Percentiles rank a stretch among this genome's conserved stretches.
Evolutionary conservation across 2,113 vertebrate genomes (phyloP).

Genomic region (Gallinago jamesoni): DNA sequence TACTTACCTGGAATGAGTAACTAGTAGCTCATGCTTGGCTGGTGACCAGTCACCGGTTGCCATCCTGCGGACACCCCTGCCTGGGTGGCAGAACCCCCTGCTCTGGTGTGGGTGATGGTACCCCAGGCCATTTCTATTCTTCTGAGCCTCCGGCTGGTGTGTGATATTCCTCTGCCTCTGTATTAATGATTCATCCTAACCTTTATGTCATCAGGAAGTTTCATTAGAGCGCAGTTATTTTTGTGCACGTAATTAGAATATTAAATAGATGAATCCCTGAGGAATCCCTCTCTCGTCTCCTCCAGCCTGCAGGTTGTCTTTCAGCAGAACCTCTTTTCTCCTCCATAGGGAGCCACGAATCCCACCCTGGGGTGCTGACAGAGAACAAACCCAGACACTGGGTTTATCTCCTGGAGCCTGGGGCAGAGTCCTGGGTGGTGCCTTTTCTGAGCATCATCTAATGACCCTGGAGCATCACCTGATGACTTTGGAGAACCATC

Average conservation of each 20-base stretch:
- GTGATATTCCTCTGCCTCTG: background rate
- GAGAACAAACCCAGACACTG: background rate
- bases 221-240: constrained; percentile 35
- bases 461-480: background rate
- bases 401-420: background rate
- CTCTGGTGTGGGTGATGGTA: rapidly evolving
- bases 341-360: background rate
- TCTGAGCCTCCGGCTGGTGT: background rate
- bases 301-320: background rate
- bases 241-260: background rate
- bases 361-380: background rate
- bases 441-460: background rate
- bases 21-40: background rate
- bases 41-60: background rate
- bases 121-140: background rate
- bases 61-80: background rate
- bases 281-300: constrained; percentile 16
- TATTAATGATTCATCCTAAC: constrained; percentile 26
- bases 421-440: background rate
- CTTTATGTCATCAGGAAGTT: constrained; percentile 48
- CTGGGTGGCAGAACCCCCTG: background rate
- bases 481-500: too few relatives aligned
- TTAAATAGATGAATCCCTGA: background rate
- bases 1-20: background rate
- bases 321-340: background rate